A percentile compares a stretch with the other conserved stretches of the same genome.
Conservation (phyloP, 2,888 invertebrate species). For the Agriotes lineatus region DNA sequence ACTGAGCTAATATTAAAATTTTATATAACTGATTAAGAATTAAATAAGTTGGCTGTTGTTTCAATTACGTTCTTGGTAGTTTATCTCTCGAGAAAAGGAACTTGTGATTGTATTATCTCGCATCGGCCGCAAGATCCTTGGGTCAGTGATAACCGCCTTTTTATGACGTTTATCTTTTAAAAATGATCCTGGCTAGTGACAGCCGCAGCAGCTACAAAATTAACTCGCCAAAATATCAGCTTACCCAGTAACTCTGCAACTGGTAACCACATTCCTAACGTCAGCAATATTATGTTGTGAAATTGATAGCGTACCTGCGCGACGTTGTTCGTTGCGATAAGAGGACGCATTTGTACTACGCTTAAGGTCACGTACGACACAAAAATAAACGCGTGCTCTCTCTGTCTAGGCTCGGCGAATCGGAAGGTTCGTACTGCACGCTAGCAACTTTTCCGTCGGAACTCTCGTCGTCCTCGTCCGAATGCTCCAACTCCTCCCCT, state of each 20-base stretch:
- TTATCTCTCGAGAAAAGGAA: no score
- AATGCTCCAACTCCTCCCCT: slow-evolving; percentile 53
- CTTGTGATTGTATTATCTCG: no score
- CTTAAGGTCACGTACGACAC: no score
- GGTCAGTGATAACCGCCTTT: background rate
- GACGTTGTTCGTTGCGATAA: no score
- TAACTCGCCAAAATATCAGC: no score
- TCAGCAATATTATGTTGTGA: background rate
- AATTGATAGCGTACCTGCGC: background rate
- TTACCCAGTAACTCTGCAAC: background rate
- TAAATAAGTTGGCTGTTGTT: no score
- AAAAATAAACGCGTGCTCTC: no score
- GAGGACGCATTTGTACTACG: no score
- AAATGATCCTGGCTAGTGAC: slow-evolving; percentile 2
- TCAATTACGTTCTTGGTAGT: no score
- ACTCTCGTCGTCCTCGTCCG: slow-evolving; percentile 49
- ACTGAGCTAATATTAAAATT: no score
- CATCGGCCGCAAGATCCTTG: slow-evolving; percentile 15
- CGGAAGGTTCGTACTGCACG: slow-evolving; percentile 74
- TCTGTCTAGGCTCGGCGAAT: slow-evolving; percentile 71
- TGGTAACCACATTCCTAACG: background rate
- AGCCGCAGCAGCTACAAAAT: background rate
- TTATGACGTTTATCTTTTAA: background rate
- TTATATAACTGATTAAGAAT: no score
- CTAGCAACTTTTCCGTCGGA: slow-evolving; percentile 69